Conservation (phyloP, 2,113 vertebrate genomes). For the Halichoerus grypus region DNA sequence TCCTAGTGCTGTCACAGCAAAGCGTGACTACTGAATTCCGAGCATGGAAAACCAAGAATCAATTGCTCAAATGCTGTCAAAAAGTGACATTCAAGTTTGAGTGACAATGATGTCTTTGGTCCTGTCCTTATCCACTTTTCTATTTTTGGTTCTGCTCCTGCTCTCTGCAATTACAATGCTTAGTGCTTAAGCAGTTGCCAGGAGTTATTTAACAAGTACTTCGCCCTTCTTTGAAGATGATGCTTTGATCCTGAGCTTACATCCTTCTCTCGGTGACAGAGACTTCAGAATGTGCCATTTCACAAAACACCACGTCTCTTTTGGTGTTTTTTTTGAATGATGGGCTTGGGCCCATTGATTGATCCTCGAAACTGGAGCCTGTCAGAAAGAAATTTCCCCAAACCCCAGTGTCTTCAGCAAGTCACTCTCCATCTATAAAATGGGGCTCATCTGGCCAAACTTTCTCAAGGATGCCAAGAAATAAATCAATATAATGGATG, state of each 20-base stretch:
- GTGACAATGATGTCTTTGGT: constrained; percentile 78
- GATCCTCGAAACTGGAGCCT: constrained; percentile 43
- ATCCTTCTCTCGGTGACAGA: constrained; percentile 57
- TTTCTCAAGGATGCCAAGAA: constrained; percentile 21
- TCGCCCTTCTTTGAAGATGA: constrained; percentile 70
- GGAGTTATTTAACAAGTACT: constrained; percentile 74
- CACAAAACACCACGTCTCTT: constrained; percentile 55
- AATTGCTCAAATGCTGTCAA: constrained; percentile 78
- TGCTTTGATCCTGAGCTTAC: constrained; percentile 71
- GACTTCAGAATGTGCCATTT: constrained; percentile 62
- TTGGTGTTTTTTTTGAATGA: constrained; percentile 53
- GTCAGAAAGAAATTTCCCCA: neutral
- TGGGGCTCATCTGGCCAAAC: neutral
- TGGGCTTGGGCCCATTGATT: constrained; percentile 32
- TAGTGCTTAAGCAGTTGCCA: constrained; percentile 71
- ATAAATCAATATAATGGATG: neutral
- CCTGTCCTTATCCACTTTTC: constrained; percentile 74
- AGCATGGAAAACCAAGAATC: constrained; percentile 64
- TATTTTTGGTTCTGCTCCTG: constrained; percentile 75
- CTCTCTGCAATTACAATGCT: constrained; percentile 76
- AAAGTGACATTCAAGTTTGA: constrained; percentile 77
- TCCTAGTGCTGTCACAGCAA: constrained; percentile 46
- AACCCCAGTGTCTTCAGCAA: neutral
- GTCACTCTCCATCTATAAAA: constrained; percentile 51
- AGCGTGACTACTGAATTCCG: constrained; percentile 48